These are phyloP conservation scores for Hypomesus transpacificus DNA, from an alignment of 2,113 vertebrate genomes.

Conservation along the genomic window DNA sequence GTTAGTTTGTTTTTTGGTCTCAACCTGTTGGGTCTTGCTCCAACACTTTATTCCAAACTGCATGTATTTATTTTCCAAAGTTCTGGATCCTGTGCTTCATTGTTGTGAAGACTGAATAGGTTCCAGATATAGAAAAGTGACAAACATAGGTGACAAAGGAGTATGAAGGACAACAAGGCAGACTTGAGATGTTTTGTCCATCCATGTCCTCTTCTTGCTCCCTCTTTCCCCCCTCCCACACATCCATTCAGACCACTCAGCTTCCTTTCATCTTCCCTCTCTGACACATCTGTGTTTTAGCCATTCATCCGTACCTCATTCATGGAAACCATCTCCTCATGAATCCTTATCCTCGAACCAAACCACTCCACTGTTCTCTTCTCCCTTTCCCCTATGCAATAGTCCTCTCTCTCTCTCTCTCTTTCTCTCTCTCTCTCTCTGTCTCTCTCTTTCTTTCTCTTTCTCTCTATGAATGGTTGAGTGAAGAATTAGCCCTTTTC, in stretches of 20 bases:
- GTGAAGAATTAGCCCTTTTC: no score
- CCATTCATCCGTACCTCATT: neutral
- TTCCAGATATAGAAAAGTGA: neutral
- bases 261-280: neutral
- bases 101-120: no score
- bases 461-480: no score
- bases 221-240: neutral
- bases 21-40: no score
- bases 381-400: neutral
- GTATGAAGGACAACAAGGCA: neutral
- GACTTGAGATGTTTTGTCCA: neutral
- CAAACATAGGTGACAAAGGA: constrained; percentile 3
- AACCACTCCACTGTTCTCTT: neutral
- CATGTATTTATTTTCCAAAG: no score
- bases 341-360: neutral
- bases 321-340: constrained; percentile 1
- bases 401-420: neutral
- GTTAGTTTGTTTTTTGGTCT: no score
- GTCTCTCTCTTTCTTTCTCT: no score
- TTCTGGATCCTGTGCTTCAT: neutral
- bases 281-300: neutral
- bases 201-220: neutral
- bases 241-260: neutral
- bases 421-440: neutral
- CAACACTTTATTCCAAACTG: no score